Evolutionary conservation across 2,113 vertebrate species (phyloP).

Genomic region (Strix uralensis): DNA sequence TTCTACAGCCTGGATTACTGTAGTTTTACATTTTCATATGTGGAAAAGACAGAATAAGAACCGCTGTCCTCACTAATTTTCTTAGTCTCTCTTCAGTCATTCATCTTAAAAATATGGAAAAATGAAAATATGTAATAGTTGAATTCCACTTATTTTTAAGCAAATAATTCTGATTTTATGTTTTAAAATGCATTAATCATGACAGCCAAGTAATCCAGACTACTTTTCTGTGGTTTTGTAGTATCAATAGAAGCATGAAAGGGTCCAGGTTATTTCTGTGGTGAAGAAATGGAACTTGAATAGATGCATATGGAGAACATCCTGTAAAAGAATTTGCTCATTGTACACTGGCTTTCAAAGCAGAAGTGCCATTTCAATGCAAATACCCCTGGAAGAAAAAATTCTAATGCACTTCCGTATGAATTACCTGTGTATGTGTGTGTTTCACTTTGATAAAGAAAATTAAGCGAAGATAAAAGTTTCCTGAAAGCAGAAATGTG

Average conservation of each 20-base stretch:
- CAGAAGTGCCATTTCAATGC: background rate
- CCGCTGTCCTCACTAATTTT: background rate
- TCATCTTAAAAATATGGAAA: background rate
- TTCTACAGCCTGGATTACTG: background rate
- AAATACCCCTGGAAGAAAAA: background rate
- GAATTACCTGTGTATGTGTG: background rate
- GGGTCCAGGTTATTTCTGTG: background rate
- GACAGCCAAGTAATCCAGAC: background rate
- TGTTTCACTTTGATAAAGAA: background rate
- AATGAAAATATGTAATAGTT: background rate
- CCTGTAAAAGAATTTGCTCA: background rate
- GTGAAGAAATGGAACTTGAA: background rate
- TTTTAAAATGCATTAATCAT: background rate
- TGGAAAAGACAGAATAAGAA: background rate
- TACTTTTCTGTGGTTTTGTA: background rate
- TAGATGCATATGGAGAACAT: background rate
- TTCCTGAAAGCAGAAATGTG: background rate
- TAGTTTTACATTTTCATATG: background rate
- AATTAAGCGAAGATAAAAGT: background rate
- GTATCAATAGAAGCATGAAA: background rate
- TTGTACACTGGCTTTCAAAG: background rate
- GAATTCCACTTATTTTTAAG: background rate
- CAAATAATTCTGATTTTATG: background rate
- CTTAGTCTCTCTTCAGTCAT: background rate
- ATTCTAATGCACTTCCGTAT: background rate